Conservation (phyloP, 2,797 vertebrate genomes). For the Myotis findleyi region DNA sequence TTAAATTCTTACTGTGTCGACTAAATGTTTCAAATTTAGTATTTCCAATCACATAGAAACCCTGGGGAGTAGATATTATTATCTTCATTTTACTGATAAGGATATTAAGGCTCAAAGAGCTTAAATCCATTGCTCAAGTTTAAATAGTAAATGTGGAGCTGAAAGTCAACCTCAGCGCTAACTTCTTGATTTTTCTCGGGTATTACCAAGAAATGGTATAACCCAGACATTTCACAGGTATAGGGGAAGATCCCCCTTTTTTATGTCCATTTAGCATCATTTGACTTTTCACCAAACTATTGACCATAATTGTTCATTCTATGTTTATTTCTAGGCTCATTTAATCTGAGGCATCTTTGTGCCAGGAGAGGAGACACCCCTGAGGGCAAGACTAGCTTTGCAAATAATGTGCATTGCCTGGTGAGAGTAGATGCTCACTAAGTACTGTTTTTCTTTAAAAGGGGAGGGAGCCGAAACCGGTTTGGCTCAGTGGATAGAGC, state of each 20-base stretch:
- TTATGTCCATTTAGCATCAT: not conserved
- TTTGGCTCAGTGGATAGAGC: no score
- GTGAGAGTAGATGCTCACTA: not conserved
- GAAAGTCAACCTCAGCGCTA: not conserved
- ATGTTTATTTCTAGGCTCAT: not conserved
- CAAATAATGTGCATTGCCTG: not conserved
- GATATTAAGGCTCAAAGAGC: constrained; percentile 40
- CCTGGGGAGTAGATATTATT: not conserved
- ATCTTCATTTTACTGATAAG: constrained; percentile 15
- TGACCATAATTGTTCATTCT: not conserved
- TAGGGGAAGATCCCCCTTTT: not conserved
- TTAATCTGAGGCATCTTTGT: not conserved
- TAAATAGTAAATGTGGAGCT: not conserved
- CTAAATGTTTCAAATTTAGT: constrained; percentile 26
- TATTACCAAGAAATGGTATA: not conserved
- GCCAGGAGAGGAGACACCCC: not conserved
- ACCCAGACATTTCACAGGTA: not conserved
- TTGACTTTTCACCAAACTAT: not conserved
- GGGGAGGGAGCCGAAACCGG: no score
- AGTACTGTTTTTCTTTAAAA: not conserved
- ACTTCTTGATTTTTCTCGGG: not conserved
- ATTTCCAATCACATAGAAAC: constrained; percentile 23
- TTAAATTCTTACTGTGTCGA: constrained; percentile 18
- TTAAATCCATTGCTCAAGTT: not conserved
- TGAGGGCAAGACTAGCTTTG: not conserved